Evolutionary conservation across 1,140 invertebrate genomes (phyloP), one percentile per base, ranked within the genome.

Genomic region (Coenobita brevimanus): DNA sequence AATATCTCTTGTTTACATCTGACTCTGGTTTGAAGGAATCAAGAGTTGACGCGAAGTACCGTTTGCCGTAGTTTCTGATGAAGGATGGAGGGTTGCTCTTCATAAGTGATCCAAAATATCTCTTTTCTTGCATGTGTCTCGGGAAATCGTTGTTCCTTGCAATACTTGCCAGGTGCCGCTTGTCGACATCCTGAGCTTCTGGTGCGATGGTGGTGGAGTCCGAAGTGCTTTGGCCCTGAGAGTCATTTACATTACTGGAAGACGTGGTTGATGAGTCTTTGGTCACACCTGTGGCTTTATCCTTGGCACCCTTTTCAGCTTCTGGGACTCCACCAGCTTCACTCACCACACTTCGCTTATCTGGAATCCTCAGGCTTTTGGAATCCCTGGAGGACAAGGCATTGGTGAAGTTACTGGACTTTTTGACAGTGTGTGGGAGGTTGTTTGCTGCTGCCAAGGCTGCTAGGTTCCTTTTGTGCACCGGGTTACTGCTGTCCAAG

Each of bases 91-190:
- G 75, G 1, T 79, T 46, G 24, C 60, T 69, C 75, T 86, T 86
- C 15, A 86, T 17, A 33, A 86, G 43, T 8, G 84, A 62, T 3
- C 75, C 84, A 27, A 79, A 62, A 57, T 80, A 86, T 36, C 76
- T 43, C 76, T 87, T 87, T 36, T 87, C 62, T 38, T 71, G 76
- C 4, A 43, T 50, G n/a, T 60, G 54, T n/a, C 54, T 67, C 1
- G 84, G 84, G 36, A 87, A 78, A 17, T 54, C 76, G 21, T 80
- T 87, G 15, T 41, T 67, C n/a, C 84, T 64, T 17, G 84, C 84
- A 30, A 87, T 60, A 33, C 84, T 87, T 8, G 84, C 67, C 21
- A 87, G 2, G 36, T 87, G 84, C n/a, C 84, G 76, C 33, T 87
- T 87, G 1, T 87, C 76, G 3, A 69, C 17, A n/a, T n/a, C 84